These are phyloP conservation scores for Drosophila kuntzei DNA, from an alignment of 2,888 invertebrate species.

Conservation along the genomic window DNA sequence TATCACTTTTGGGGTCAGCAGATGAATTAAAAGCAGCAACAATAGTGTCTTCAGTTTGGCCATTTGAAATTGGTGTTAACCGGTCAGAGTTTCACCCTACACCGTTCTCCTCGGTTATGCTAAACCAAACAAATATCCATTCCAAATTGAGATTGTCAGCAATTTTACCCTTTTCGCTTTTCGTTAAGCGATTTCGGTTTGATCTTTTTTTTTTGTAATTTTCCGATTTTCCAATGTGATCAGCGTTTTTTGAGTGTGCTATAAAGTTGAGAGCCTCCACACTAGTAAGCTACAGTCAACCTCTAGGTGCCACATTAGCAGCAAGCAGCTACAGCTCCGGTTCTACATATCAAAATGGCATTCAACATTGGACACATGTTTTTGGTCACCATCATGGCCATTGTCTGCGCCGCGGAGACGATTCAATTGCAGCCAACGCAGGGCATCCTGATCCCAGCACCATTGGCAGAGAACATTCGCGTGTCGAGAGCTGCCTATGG, in stretches of 20 bases:
- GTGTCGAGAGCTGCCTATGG: constrained; percentile 71
- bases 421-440: constrained; percentile 80
- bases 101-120: constrained; percentile 38
- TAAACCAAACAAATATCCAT: constrained; percentile 27
- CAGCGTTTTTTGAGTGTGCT: constrained; percentile 55
- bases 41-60: constrained; percentile 30
- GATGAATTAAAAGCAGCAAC: constrained; percentile 23
- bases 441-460: constrained; percentile 82
- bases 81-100: constrained; percentile 43
- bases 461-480: constrained; percentile 78
- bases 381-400: constrained; percentile 53
- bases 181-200: constrained; percentile 11
- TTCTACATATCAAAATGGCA: constrained; percentile 50
- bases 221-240: constrained; percentile 48
- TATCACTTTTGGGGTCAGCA: constrained; percentile 44
- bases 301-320: constrained; percentile 42
- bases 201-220: constrained; percentile 23
- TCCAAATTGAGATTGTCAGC: constrained; percentile 57
- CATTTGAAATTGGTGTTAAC: constrained; percentile 52
- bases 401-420: constrained; percentile 53
- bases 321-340: constrained; percentile 46
- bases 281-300: constrained; percentile 56
- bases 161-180: constrained; percentile 42
- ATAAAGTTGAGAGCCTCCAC: constrained; percentile 59
- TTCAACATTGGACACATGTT: constrained; percentile 58